Percentiles rank a stretch among this genome's conserved stretches.
Conservation (phyloP, 1,140 invertebrate species). For the Neotoxoptera formosana region DNA sequence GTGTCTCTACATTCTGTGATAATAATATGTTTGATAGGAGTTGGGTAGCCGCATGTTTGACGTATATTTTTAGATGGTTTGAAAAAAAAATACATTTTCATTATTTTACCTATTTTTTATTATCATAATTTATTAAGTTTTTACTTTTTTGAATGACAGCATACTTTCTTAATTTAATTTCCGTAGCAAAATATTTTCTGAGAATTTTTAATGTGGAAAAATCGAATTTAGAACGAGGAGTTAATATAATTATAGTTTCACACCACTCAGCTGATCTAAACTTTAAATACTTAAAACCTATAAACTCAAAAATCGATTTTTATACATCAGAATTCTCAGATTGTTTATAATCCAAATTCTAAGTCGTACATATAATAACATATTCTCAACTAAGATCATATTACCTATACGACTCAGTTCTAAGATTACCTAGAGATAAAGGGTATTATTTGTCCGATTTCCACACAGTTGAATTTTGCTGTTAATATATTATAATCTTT, state of each 20-base stretch:
- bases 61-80: too few species aligned
- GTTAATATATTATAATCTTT: too few species aligned
- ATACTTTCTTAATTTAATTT: background rate
- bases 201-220: background rate
- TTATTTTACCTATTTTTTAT: background rate
- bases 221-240: background rate
- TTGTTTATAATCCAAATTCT: background rate
- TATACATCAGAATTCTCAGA: background rate
- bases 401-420: too few species aligned
- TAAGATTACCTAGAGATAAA: too few species aligned
- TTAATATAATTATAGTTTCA: background rate
- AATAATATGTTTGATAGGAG: too few species aligned
- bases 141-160: background rate
- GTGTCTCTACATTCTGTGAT: too few species aligned
- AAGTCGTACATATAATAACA: background rate
- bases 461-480: too few species aligned
- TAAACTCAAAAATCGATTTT: background rate
- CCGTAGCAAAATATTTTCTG: background rate
- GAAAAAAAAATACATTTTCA: too few species aligned
- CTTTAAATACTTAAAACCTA: background rate
- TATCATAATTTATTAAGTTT: background rate
- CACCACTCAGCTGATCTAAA: background rate
- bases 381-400: background rate
- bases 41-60: too few species aligned
- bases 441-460: too few species aligned